A percentile compares a stretch with the other conserved stretches of the same genome.
Evolutionary conservation across 2,888 invertebrate species (phyloP).

Genomic region (Conops quadrifasciatus): DNA sequence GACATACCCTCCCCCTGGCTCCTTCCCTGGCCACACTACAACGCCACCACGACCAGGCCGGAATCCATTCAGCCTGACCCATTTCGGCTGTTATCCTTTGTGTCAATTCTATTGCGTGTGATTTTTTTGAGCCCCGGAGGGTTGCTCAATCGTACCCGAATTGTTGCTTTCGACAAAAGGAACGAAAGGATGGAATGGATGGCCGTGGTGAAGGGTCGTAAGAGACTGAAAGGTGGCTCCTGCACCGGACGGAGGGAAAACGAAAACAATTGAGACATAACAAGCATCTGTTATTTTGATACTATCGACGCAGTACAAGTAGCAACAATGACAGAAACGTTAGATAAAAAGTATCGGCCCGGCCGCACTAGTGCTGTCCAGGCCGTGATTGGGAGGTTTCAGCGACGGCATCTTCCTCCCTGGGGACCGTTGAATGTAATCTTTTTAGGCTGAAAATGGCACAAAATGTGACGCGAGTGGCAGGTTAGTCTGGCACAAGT

Average conservation of each 20-base stretch:
- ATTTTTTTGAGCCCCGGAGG: neutral
- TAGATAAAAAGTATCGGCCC: constrained; percentile 14
- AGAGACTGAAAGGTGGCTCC: too few relatives aligned
- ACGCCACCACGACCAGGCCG: neutral
- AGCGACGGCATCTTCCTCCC: constrained; percentile 8
- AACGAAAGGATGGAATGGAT: neutral
- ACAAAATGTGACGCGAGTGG: constrained; percentile 19
- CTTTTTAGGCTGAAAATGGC: constrained; percentile 31
- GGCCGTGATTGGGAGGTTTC: neutral
- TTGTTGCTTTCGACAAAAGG: constrained; percentile 10
- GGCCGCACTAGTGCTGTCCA: neutral
- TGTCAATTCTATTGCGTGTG: constrained; percentile 1
- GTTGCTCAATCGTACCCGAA: neutral
- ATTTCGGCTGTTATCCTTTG: neutral
- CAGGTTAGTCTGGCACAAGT: neutral
- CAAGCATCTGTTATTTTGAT: constrained; percentile 32
- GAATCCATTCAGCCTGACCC: neutral
- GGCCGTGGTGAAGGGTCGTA: neutral
- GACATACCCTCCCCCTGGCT: neutral
- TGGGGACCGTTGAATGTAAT: constrained; percentile 27
- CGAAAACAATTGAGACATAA: constrained; percentile 24
- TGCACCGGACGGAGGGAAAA: too few relatives aligned
- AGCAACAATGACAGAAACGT: constrained; percentile 25
- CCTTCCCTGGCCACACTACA: neutral
- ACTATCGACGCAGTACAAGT: constrained; percentile 26